Evolutionary conservation across 2,888 invertebrate genomes (phyloP).

Genomic region (Chrysina gloriosa): DNA sequence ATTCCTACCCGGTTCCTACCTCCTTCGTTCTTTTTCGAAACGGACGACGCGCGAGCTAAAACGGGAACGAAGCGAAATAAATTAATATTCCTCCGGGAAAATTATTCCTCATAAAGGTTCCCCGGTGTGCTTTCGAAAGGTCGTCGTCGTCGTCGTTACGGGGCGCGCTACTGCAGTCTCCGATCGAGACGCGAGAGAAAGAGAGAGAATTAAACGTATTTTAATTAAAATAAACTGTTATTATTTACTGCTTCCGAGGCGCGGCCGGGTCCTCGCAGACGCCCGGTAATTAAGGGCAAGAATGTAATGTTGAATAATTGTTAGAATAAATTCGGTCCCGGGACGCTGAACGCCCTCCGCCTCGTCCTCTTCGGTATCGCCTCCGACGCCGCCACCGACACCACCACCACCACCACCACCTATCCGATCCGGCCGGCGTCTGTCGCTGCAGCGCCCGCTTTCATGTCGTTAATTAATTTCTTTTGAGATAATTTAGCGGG

Average conservation of each 20-base stretch:
- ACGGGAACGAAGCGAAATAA: too few relatives aligned
- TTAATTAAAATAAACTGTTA: conserved; percentile 43
- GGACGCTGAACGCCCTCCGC: conserved; percentile 19
- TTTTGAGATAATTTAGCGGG: conserved; percentile 38
- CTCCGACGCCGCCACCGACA: too few relatives aligned
- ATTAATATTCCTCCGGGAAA: conserved; percentile 14
- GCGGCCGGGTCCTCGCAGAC: conserved; percentile 4
- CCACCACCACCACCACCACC: too few relatives aligned
- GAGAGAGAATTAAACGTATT: conserved; percentile 41
- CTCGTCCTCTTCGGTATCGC: too few relatives aligned
- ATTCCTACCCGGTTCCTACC: too few relatives aligned
- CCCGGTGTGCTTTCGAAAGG: conserved; percentile 20
- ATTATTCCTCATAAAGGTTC: conserved; percentile 30
- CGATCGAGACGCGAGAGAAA: too few relatives aligned
- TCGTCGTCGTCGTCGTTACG: too few relatives aligned
- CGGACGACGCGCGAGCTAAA: too few relatives aligned
- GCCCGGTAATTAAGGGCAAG: conserved; percentile 35
- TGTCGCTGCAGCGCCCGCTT: background rate
- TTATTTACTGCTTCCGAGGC: conserved; percentile 39
- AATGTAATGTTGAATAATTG: conserved; percentile 40
- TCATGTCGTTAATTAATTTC: conserved; percentile 40
- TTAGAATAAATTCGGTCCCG: conserved; percentile 38
- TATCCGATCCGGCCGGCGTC: background rate
- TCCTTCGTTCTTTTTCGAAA: too few relatives aligned
- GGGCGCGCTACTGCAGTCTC: conserved; percentile 37